Evolutionary conservation across 2,888 invertebrate genomes (phyloP).

Genomic region (Gnatocerus cornutus): DNA sequence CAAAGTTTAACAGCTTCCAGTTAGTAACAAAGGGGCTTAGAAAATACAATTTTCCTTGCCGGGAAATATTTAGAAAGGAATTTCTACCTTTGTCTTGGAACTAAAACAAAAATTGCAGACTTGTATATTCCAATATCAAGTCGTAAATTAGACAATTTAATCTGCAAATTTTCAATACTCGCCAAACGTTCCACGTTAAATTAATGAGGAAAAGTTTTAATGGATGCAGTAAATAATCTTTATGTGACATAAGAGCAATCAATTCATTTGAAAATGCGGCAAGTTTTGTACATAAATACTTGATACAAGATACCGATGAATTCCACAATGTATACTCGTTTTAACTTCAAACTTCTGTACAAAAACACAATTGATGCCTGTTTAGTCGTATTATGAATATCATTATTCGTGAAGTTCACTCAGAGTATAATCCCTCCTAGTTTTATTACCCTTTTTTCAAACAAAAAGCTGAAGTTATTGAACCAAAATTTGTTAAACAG

Average conservation of each 20-base stretch:
- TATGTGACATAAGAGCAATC: neutral
- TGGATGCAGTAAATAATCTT: conserved; percentile 17
- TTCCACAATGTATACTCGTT: too few species aligned
- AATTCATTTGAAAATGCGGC: conserved; percentile 4
- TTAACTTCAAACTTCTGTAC: too few species aligned
- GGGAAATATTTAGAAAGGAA: neutral
- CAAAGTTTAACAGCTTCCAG: neutral
- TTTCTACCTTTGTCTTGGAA: neutral
- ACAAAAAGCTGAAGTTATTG: conserved; percentile 1
- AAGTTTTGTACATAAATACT: too few species aligned
- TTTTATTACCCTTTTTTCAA: neutral
- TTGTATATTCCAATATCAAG: neutral
- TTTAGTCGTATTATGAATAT: neutral
- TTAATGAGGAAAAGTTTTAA: conserved; percentile 17
- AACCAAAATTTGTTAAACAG: conserved; percentile 10
- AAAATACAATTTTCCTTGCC: neutral
- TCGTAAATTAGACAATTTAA: conserved; percentile 1
- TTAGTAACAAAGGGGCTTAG: conserved; percentile 1
- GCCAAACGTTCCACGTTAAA: neutral
- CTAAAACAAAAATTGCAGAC: conserved; percentile 1
- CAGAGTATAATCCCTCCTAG: too few species aligned
- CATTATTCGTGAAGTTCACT: neutral
- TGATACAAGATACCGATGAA: too few species aligned
- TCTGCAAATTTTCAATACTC: conserved; percentile 1
- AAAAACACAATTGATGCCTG: too few species aligned